Base-by-base conservation (phyloP, 2,113 vertebrate species). In the Ovibos moschatus region DNA sequence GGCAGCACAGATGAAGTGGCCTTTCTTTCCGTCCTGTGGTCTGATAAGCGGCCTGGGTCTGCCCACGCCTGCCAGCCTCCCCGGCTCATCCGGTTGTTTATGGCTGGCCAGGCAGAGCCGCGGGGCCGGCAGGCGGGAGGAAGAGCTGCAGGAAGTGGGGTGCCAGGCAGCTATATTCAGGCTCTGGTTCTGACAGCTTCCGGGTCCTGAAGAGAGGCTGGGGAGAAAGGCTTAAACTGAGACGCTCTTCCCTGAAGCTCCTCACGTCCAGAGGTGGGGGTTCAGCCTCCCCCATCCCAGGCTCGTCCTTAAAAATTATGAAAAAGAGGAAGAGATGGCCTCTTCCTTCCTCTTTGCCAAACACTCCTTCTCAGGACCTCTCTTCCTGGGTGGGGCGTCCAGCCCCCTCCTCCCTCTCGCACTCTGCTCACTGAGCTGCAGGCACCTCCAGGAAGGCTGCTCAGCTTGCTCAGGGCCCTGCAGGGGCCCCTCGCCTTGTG, bases 151-250 rank as follows among this genome's bases (percentile, higher is more conserved):
- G 98, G 98, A 99, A 98, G 97, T 84, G 89, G 93, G 97, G 96
- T 95, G 97, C 98, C 97, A 93, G 67, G 97, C 27, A 87, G 98
- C 98, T 98, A 97, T 98, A 98, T 98, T 97, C 97, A 98, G 98
- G 97, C 94, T 71, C 97, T 94, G 98, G 96, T 97, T 97, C 97
- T 97, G 98, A 98, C 98, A 15, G 98, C 96, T 98, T 98, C 98
- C 98, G 97, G 98, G 90, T 96, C 95, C 92, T 90, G 85, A 96
- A 98, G 98, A 97, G 97, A 79, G 2, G 15, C 81, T 45, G 83
- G 87, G 6, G 25, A 94, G 76, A 97, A 96, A 89, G 91, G 47
- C 71, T 97, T 98, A 97, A 96, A 97, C 98, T 98, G 97, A 98
- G 98, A 95, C 93, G 79, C 92, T 55, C 50, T 40, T 23, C 51